Base-by-base conservation (phyloP, 2,888 invertebrate genomes). In the Incurvaria masculella region DNA sequence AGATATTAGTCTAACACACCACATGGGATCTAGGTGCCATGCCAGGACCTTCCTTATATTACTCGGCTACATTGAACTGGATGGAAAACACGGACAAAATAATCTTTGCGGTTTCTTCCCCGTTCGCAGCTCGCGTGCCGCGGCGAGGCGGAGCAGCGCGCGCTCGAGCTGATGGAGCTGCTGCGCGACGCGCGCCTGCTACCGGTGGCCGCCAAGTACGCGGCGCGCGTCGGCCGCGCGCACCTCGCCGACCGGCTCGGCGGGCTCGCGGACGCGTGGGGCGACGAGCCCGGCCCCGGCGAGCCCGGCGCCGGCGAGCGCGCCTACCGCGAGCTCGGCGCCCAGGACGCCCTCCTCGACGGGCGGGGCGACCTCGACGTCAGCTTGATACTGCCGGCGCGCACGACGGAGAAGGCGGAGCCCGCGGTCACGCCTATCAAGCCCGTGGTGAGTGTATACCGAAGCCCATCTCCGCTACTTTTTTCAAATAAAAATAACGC, bases 151-250 rank as follows among this genome's bases (percentile, higher is more conserved):
- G 95, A 97, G 62, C 87, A 86, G 58, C 82, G 96, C 39, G 96
- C 94, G 0, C 72, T 92, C 44, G 96, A 97, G 68, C 75, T 96
- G 17, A 89, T 94, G 66, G 87, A 91, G 61, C 78, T 94, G 57
- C 81, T 96, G 60, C 85, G 86, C 19, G 88, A 89, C 59, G 84
- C 87, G 2, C 86, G 88, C 42, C 76, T 94, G 0, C 69, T 95
- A 33, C 89, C 89, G 52, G 72, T 94, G 33, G 94, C 94, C 1
- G 87, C 91, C n/a, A 93, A 91, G 64, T 97, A 95, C 69, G 92
- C 95, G 0, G 84, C 86, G 0, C 86, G 90, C 55, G 74, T 89
- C 11, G 87, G 91, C 20, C 85, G 87, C 56, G 83, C 85, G 57
- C 86, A 89, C 59, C 75, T 97, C 42, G 89, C 90, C 0, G 90